Conservation (phyloP, 2,113 vertebrate species). For the Piaya cayana region DNA sequence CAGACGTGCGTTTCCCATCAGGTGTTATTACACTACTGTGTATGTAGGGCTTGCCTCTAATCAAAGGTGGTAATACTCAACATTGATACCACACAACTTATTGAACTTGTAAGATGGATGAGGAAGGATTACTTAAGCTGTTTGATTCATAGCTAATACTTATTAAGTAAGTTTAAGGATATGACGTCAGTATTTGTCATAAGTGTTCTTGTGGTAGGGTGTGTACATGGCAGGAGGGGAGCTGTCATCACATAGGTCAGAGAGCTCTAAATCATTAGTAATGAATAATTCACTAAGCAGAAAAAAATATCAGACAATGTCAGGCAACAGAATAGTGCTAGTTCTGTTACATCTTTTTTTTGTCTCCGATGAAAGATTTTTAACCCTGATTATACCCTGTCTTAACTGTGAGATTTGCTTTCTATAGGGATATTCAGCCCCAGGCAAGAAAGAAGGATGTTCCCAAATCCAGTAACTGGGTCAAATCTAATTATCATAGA, state of each 20-base stretch:
- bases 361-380: constrained; percentile 32
- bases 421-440: constrained; percentile 34
- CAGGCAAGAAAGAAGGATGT: constrained; percentile 50
- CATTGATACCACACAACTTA: not conserved
- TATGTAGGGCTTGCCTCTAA: not conserved
- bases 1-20: not conserved
- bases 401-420: constrained; percentile 10
- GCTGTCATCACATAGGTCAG: not conserved
- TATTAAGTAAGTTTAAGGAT: not conserved
- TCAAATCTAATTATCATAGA: constrained; percentile 67
- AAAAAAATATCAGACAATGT: constrained; percentile 21
- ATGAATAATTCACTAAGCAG: constrained; percentile 21
- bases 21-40: not conserved
- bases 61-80: constrained; percentile 14
- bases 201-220: not conserved
- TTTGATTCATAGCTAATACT: not conserved
- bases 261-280: constrained; percentile 27
- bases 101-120: not conserved
- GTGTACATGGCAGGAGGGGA: not conserved
- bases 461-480: constrained; percentile 61
- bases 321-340: constrained; percentile 1
- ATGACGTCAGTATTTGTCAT: constrained; percentile 39
- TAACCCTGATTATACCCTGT: constrained; percentile 43
- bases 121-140: not conserved
- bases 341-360: constrained; percentile 14